Evolutionary conservation across 2,113 vertebrate species (phyloP).

Genomic region (Pongo abelii): DNA sequence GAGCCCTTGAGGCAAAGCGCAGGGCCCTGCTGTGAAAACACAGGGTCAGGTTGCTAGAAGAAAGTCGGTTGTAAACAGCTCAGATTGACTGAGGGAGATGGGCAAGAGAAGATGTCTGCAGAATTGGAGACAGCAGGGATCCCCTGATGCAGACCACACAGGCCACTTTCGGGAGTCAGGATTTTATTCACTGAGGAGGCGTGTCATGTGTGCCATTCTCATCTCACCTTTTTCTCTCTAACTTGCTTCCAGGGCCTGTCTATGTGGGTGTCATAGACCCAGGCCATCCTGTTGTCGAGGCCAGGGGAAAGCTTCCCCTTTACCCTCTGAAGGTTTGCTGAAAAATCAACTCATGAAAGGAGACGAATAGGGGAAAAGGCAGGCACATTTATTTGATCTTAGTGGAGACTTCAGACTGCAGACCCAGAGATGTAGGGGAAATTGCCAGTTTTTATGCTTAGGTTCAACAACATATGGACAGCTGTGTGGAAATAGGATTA

Average conservation of each 20-base stretch:
- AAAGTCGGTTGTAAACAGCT: not conserved
- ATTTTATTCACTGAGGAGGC: not conserved
- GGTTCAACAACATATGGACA: not conserved
- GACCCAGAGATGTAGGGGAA: not conserved
- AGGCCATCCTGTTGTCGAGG: not conserved
- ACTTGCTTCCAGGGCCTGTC: not conserved
- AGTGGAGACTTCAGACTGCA: not conserved
- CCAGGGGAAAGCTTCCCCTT: not conserved
- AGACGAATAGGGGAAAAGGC: not conserved
- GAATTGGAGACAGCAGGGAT: not conserved
- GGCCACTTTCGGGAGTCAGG: not conserved
- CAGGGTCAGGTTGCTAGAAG: too few species aligned
- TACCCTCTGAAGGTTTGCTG: not conserved
- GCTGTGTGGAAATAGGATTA: not conserved
- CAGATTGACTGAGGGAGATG: not conserved
- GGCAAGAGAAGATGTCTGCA: not conserved
- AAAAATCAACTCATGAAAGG: not conserved
- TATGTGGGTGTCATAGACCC: not conserved
- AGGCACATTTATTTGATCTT: not conserved
- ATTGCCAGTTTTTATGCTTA: not conserved
- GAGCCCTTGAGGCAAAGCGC: not conserved
- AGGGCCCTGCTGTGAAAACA: not conserved
- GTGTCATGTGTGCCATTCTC: not conserved
- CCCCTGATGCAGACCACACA: accelerated
- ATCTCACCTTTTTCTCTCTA: not conserved